Evolutionary conservation across 1,140 invertebrate genomes (phyloP).

Genomic region (Eriosoma lanigerum): DNA sequence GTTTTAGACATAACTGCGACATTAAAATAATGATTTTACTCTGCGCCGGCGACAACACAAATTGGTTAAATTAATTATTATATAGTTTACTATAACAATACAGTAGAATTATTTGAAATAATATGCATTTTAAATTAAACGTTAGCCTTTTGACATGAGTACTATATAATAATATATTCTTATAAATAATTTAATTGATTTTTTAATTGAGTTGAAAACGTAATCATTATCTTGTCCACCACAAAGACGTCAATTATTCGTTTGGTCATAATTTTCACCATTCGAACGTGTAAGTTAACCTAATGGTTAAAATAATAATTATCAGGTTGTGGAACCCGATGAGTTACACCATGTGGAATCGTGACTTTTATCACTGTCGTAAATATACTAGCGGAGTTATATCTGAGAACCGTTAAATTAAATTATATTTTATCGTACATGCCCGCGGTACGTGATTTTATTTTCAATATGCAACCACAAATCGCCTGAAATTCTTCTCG

Average conservation of each 20-base stretch:
- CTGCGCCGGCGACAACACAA: no score
- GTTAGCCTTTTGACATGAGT: no score
- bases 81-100: no score
- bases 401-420: neutral
- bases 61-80: no score
- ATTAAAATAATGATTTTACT: no score
- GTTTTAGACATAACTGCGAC: no score
- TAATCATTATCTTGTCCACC: no score
- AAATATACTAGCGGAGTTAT: neutral
- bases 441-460: neutral
- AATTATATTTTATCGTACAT: neutral
- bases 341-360: neutral
- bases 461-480: neutral
- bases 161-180: no score
- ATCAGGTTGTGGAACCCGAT: neutral
- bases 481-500: neutral
- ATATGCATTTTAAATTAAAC: no score
- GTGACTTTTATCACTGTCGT: neutral
- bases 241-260: neutral
- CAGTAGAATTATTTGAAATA: no score
- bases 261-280: neutral
- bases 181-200: no score
- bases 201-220: no score
- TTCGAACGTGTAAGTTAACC: neutral
- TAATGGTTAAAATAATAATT: neutral